These are phyloP conservation scores for Aelia acuminata DNA, from an alignment of 2,888 invertebrate genomes.

Conservation along the genomic window DNA sequence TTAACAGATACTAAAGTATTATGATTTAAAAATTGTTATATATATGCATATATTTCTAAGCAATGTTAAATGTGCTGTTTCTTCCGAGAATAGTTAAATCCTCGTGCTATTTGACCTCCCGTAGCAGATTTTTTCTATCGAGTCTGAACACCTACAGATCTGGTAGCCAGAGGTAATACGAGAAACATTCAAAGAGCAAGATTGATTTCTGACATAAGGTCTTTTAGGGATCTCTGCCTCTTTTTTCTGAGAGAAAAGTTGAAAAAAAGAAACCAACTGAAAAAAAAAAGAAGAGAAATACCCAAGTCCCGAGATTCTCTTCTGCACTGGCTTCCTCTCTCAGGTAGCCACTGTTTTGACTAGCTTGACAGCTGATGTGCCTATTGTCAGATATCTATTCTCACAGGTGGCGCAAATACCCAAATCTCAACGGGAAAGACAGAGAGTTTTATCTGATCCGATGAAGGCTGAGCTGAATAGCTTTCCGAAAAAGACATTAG, in stretches of 20 bases:
- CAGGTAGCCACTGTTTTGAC: constrained; percentile 56
- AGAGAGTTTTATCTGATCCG: constrained; percentile 33
- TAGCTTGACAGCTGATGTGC: constrained; percentile 53
- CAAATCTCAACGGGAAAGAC: constrained; percentile 19
- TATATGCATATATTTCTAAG: too few species aligned
- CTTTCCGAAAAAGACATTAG: constrained; percentile 47
- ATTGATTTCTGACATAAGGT: constrained; percentile 40
- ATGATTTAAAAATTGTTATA: too few species aligned
- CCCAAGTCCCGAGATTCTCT: constrained; percentile 5
- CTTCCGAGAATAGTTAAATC: neutral
- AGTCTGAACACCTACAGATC: neutral
- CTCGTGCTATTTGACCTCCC: constrained; percentile 9
- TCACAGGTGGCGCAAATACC: constrained; percentile 31
- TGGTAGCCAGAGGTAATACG: constrained; percentile 24
- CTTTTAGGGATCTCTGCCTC: constrained; percentile 14
- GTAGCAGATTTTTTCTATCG: neutral
- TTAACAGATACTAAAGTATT: too few species aligned
- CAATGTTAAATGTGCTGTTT: too few species aligned
- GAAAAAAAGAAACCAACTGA: constrained; percentile 6
- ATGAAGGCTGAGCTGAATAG: constrained; percentile 7
- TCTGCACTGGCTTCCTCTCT: too few species aligned
- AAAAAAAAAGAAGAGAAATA: neutral
- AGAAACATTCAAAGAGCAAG: constrained; percentile 15
- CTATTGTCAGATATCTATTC: constrained; percentile 43
- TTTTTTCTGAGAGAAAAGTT: constrained; percentile 45